Base-by-base conservation (phyloP, 1,140 invertebrate species). In the Bombus terrestris region DNA sequence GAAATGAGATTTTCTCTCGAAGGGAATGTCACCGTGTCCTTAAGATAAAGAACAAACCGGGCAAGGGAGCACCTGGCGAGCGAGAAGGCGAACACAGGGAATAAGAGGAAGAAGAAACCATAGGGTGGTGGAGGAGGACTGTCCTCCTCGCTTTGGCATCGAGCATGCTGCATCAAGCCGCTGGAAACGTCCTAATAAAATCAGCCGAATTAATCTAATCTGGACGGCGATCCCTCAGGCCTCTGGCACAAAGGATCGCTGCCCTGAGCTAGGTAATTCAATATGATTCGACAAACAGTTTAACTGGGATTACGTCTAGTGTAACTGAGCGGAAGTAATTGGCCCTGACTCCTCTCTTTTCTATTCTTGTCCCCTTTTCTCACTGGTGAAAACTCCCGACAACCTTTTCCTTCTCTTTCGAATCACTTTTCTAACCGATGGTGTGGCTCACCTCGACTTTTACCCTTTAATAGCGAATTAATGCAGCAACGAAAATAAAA, bases 271-370 rank as follows among this genome's bases (percentile, higher is more conserved):
- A 90, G 89, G 92, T 93, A 93, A 93, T 93, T 93, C 92, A 92
- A 93, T 93, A 92, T 93, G 92, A 93, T 93, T 93, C 92, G 91
- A 93, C 92, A 93, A 93, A 93, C 92, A 93, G 92, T 93, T 93
- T 93, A 93, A 93, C 92, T 87, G 90, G 87, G 92, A 92, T 93
- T 92, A 92, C 92, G 81, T 88, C 80, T 88, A 89, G 92, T 93
- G 93, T 91, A 93, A 93, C 93, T 91, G 92, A 92, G 92, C 90
- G 88, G 92, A 93, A 93, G 87, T 92, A 93, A 93, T 93, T 93
- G 89, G 76, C 76, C 80, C 80, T 86, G 64, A 74, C 74, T 62
- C 66, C 69, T 73, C 83, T 83, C 88, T 79, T 80, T 75, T 72
- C 66, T 64, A 32, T 25, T 69, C 71, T 71, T 62, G 28, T 62